Percentiles rank a stretch among this genome's conserved stretches.
Conservation (phyloP, 2,888 invertebrate species). For the Pachycephus smyrnensis region DNA sequence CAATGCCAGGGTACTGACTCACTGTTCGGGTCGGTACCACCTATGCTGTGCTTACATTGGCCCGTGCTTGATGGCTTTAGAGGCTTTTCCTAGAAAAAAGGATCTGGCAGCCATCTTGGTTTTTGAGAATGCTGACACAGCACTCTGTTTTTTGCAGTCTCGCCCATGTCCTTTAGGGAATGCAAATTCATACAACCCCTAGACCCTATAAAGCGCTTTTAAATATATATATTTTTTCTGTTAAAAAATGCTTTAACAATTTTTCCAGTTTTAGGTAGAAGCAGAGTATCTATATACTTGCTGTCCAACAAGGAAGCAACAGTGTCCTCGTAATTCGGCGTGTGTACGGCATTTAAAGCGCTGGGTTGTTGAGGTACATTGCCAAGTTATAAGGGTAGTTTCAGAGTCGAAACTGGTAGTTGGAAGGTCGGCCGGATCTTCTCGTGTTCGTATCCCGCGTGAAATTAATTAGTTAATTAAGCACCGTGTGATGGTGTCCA, state of each 20-base stretch:
- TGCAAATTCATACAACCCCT: conserved; percentile 42
- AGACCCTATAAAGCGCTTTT: background rate
- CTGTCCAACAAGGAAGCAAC: background rate
- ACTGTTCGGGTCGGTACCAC: background rate
- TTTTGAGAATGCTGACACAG: conserved; percentile 10
- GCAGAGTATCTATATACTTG: background rate
- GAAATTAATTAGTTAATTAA: conserved; percentile 67
- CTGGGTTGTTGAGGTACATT: background rate
- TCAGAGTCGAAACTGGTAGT: background rate
- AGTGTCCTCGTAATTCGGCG: background rate
- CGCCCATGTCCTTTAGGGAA: conserved; percentile 53
- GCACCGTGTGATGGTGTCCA: conserved; percentile 56
- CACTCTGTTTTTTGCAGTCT: conserved; percentile 15
- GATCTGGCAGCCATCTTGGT: conserved; percentile 15
- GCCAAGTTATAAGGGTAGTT: conserved; percentile 3
- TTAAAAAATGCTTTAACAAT: background rate
- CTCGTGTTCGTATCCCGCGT: conserved; percentile 50
- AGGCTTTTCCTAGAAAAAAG: conserved; percentile 18
- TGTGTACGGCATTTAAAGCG: background rate
- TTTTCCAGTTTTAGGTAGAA: background rate
- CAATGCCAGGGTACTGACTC: background rate
- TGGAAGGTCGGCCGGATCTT: conserved; percentile 31
- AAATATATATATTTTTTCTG: background rate
- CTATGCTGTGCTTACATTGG: background rate
- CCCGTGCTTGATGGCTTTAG: background rate